These are phyloP conservation scores for Drosophila subquinaria DNA, from an alignment of 2,888 invertebrate genomes.

Conservation along the genomic window DNA sequence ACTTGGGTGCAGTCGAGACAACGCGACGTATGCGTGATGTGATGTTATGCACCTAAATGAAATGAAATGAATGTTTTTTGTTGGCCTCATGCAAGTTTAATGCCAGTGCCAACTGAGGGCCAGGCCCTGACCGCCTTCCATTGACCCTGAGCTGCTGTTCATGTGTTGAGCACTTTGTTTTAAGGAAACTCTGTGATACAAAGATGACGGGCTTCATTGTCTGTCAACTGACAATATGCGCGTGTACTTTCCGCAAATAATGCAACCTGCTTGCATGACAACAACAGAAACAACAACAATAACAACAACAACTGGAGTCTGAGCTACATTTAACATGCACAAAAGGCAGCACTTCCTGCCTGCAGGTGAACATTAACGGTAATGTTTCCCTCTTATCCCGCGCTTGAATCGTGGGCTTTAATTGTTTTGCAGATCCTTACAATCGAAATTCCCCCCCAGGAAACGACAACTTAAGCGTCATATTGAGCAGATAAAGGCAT, in stretches of 20 bases:
- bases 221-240: conserved; percentile 26
- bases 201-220: conserved; percentile 48
- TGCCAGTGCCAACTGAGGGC: conserved; percentile 43
- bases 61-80: conserved; percentile 8
- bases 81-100: conserved; percentile 56
- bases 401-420: conserved; percentile 21
- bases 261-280: conserved; percentile 15
- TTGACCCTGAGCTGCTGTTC: conserved; percentile 48
- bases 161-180: conserved; percentile 3
- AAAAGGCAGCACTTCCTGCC: conserved; percentile 27
- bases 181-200: conserved; percentile 9
- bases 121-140: conserved; percentile 30
- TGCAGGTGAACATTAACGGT: conserved; percentile 32
- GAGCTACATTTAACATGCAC: conserved; percentile 43
- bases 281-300: neutral
- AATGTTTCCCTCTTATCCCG: conserved; percentile 2
- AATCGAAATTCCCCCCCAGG: conserved; percentile 36
- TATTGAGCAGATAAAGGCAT: conserved; percentile 57
- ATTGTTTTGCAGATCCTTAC: conserved; percentile 48
- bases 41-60: conserved; percentile 33
- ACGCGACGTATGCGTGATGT: conserved; percentile 50
- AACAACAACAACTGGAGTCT: conserved; percentile 20
- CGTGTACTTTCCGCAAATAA: conserved; percentile 17
- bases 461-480: conserved; percentile 55
- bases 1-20: conserved; percentile 43